Percentiles rank a stretch among this genome's conserved stretches.
Evolutionary conservation across 2,797 vertebrate genomes (phyloP).

Genomic region (Gymnopithys bicolor): DNA sequence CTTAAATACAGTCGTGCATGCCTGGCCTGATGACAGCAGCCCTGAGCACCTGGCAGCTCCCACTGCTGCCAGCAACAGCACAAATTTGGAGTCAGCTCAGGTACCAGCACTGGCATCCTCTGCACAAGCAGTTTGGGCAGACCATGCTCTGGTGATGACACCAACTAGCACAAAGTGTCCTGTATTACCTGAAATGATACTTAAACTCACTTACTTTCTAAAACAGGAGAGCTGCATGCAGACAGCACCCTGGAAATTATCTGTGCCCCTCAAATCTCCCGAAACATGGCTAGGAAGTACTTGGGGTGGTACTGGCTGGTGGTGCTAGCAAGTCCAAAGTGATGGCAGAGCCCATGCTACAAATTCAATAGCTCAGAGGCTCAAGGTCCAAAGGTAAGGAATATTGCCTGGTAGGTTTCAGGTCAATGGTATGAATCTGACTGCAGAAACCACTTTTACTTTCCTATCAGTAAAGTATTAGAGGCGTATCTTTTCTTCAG

Average conservation of each 20-base stretch:
- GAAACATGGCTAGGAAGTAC: not conserved
- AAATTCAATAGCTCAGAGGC: not conserved
- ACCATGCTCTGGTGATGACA: not conserved
- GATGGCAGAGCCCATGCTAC: not conserved
- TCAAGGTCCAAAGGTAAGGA: not conserved
- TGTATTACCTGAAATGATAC: not conserved
- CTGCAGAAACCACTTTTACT: not conserved
- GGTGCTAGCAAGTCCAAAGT: not conserved
- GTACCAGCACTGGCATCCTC: not conserved
- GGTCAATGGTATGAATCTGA: not conserved
- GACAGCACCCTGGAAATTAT: not conserved
- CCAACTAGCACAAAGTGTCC: not conserved
- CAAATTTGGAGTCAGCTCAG: not conserved
- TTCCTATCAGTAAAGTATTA: not conserved
- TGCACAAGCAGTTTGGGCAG: not conserved
- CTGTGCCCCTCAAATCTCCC: not conserved
- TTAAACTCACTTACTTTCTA: not conserved
- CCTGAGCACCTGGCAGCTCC: conserved; percentile 2
- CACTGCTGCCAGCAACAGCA: not conserved
- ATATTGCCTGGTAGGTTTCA: not conserved
- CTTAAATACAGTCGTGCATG: not conserved
- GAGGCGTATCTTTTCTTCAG: not conserved
- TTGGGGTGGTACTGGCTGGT: not conserved
- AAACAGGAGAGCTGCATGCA: not conserved
- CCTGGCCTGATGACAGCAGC: conserved; percentile 7